Conservation (phyloP, 2,888 invertebrate genomes). For the Plutella xylostella region DNA sequence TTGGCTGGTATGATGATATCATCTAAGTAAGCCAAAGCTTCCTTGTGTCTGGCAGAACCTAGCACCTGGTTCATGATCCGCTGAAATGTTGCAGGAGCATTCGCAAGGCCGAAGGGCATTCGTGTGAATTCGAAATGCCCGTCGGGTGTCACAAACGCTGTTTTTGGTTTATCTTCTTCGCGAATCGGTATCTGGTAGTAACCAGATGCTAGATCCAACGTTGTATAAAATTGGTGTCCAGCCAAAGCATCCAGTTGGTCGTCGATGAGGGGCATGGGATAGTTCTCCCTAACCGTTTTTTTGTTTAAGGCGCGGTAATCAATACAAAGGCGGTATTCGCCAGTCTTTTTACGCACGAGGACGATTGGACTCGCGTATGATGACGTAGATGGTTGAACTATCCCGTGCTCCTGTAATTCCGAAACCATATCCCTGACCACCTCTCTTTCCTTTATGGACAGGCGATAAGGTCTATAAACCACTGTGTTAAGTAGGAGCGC, state of each 20-base stretch:
- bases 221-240: slow-evolving; percentile 21
- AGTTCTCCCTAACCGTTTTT: slow-evolving; percentile 22
- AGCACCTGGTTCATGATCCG: slow-evolving; percentile 18
- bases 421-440: slow-evolving; percentile 11
- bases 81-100: slow-evolving; percentile 26
- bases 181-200: slow-evolving; percentile 25
- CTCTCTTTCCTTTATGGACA: slow-evolving; percentile 8
- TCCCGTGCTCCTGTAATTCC: neutral
- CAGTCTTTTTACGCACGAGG: no score
- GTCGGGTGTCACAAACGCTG: slow-evolving; percentile 27
- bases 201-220: slow-evolving; percentile 21
- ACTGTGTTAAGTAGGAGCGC: no score
- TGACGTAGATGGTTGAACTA: slow-evolving; percentile 10
- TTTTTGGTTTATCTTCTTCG: slow-evolving; percentile 21
- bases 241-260: slow-evolving; percentile 23
- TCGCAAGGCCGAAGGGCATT: slow-evolving; percentile 22
- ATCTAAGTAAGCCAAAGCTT: slow-evolving; percentile 16
- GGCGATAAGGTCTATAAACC: slow-evolving; percentile 8
- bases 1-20: neutral
- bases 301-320: slow-evolving; percentile 16
- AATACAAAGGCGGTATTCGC: slow-evolving; percentile 20
- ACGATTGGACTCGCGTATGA: slow-evolving; percentile 21
- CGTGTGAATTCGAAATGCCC: slow-evolving; percentile 26
- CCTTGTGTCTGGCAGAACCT: slow-evolving; percentile 4
- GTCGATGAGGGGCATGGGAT: no score